phyloP scores from a whole-genome alignment of 2,797 vertebrate species.

The Morus bassanus region DNA sequence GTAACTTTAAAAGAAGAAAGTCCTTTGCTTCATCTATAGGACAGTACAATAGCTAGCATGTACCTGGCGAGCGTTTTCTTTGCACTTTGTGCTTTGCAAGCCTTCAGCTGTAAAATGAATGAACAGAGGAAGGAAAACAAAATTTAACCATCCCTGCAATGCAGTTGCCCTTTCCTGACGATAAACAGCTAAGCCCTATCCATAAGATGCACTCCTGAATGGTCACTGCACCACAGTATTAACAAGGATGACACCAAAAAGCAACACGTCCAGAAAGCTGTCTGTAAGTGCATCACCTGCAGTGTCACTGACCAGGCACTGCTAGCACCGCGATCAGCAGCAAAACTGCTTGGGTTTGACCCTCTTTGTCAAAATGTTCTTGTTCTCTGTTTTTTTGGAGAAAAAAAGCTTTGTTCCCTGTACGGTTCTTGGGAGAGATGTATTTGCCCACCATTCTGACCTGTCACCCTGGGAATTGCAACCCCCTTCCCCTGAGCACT shows the following conservation, averaged over 20 bases:
- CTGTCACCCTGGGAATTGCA: background rate
- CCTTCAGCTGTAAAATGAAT: background rate
- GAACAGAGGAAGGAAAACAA: background rate
- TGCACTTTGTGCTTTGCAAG: background rate
- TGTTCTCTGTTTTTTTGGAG: background rate
- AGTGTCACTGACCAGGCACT: accelerated
- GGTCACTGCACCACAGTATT: no score
- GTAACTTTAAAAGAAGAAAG: background rate
- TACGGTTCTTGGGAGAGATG: background rate
- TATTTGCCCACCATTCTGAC: background rate
- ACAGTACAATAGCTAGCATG: background rate
- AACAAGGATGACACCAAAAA: background rate
- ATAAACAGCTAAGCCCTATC: background rate
- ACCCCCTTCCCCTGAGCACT: background rate
- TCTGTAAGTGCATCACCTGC: background rate
- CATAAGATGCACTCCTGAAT: background rate
- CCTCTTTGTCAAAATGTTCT: background rate
- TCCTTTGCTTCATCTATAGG: background rate
- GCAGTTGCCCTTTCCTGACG: background rate
- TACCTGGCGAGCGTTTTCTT: background rate
- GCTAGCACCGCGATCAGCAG: background rate
- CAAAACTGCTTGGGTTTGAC: background rate
- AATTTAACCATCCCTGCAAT: background rate
- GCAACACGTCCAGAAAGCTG: background rate
- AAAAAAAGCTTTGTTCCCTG: background rate